Evolutionary conservation across 2,113 vertebrate species (phyloP).

Genomic region (Colossoma macropomum): DNA sequence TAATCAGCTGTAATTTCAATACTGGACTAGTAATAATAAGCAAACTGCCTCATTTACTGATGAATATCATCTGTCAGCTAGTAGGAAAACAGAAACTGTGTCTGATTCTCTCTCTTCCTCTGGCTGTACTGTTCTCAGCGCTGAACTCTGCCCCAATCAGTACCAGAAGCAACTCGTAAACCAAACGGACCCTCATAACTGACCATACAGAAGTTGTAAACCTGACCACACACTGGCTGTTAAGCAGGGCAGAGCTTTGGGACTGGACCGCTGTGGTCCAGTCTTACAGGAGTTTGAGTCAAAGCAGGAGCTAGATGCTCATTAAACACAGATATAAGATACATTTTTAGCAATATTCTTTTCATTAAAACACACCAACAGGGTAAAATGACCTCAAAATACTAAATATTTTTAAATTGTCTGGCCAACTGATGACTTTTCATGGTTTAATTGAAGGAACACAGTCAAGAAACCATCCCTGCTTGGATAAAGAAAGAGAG

Average conservation of each 20-base stretch:
- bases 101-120: too few species aligned
- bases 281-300: not conserved
- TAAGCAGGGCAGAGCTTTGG: not conserved
- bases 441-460: too few species aligned
- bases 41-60: too few species aligned
- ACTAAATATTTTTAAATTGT: not conserved
- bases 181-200: not conserved
- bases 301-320: not conserved
- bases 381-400: too few species aligned
- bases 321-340: not conserved
- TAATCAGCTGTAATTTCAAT: too few species aligned
- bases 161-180: not conserved
- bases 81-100: too few species aligned
- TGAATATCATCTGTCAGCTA: too few species aligned
- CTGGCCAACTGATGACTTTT: not conserved
- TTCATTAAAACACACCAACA: not conserved
- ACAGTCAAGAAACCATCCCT: not conserved
- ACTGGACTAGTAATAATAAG: too few species aligned
- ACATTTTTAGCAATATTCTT: not conserved
- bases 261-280: not conserved
- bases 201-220: not conserved
- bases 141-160: not conserved
- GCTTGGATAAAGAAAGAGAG: constrained; percentile 11
- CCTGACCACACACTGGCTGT: not conserved
- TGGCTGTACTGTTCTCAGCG: too few species aligned